Evolutionary conservation across 53 echinoderm and acorn worm species (phyloP), one percentile per base, ranked within the genome.

Genomic region (Glandiceps talaboti): DNA sequence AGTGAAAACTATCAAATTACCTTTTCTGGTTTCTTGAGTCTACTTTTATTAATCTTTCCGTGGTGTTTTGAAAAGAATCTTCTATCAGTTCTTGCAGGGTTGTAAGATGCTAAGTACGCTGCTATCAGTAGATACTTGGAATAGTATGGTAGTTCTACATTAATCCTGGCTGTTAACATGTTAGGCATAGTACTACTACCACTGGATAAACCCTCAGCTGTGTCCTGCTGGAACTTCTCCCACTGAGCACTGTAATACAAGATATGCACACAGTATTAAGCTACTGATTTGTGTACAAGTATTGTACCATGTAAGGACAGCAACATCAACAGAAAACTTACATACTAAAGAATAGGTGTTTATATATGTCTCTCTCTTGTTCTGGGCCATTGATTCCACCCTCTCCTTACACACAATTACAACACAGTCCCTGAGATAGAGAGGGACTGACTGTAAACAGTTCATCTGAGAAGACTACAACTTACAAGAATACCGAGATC

Each of bases 101-200:
- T 95, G 85, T 95, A 95, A 30, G 95, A 95, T 29, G 95, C 95
- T 32, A 95, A 84, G 80, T 95, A 95, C 73, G 95, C 90, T 30
- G 92, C 92, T 26, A 95, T 95, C 0, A 95, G 87, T 1, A 95
- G 91, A 82, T 88, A 95, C 88, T 95, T 95, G 76, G 95, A 95
- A 78, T 95, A 95, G 84, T 92, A 95, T 1, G 95, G 95, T 77
- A 95, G 82, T 83, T 92, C 95, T 0, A 95, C 89, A 73, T 92
- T 90, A 25, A 89, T 83, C 33, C 92, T 86, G 10, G 92, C 81
- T 29, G 95, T 84, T 27, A 94, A 82, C 76, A 87, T 80, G 1
- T 82, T 75, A 1, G 87, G 87, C 45, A 88, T 83, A 29, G 81
- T 76, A 33, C 84, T 64, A 74, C 79, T 78, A 0, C 31, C 79